A percentile compares a stretch with the other conserved stretches of the same genome.
Evolutionary conservation across 2,797 vertebrate species (phyloP).

Genomic region (Scyliorhinus canicula): DNA sequence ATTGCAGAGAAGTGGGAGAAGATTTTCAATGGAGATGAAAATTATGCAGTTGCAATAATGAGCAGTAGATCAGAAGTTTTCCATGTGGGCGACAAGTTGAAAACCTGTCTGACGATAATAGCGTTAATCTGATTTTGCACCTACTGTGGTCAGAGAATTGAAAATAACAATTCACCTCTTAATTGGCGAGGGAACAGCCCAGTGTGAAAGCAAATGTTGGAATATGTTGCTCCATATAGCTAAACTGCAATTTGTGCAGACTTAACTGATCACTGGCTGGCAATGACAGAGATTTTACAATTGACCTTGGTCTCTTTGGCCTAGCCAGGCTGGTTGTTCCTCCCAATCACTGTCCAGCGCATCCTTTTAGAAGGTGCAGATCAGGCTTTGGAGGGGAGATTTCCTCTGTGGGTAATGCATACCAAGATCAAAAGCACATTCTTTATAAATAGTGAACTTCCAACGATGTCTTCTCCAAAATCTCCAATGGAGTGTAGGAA

Average conservation of each 20-base stretch:
- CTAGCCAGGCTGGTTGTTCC: neutral
- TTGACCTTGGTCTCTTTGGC: neutral
- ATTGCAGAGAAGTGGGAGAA: neutral
- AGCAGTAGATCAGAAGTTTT: neutral
- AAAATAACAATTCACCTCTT: neutral
- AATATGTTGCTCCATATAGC: neutral
- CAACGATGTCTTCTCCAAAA: too few relatives aligned
- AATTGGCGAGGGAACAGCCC: neutral
- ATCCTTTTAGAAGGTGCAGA: neutral
- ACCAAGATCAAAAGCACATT: neutral
- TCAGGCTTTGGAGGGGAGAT: neutral
- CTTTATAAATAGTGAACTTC: too few relatives aligned
- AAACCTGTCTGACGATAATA: neutral
- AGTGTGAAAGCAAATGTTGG: neutral
- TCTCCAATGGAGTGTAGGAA: too few relatives aligned
- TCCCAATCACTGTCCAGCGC: neutral
- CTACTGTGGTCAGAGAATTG: neutral
- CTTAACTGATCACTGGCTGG: neutral
- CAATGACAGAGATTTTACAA: neutral
- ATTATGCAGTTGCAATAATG: neutral
- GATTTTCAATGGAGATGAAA: neutral
- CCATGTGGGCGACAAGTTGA: neutral
- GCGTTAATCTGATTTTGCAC: neutral
- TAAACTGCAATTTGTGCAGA: neutral
- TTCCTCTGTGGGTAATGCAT: neutral